These are phyloP conservation scores for Lapara coniferarum DNA, from an alignment of 2,888 invertebrate genomes.

Conservation along the genomic window DNA sequence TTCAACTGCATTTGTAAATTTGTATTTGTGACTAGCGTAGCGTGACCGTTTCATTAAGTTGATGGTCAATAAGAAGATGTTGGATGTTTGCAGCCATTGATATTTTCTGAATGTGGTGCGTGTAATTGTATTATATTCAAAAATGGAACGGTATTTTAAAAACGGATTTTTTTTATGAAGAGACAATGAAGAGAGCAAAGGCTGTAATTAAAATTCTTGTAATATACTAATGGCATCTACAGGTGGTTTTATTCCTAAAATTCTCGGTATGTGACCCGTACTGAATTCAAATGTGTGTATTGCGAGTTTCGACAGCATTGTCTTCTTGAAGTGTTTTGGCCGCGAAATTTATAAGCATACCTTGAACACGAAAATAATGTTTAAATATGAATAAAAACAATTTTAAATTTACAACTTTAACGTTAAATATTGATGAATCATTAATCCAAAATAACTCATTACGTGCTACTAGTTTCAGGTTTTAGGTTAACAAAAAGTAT, in stretches of 20 bases:
- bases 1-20: slow-evolving; percentile 22
- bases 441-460: background rate
- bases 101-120: background rate
- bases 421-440: background rate
- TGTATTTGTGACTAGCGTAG: slow-evolving; percentile 17
- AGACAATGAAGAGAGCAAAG: background rate
- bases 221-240: background rate
- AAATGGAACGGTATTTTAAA: slow-evolving; percentile 11
- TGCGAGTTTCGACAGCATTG: too few species aligned
- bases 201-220: background rate
- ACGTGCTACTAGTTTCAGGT: background rate
- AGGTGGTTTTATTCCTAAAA: background rate
- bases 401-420: background rate
- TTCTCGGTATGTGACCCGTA: too few species aligned
- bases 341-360: too few species aligned
- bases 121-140: slow-evolving; percentile 1
- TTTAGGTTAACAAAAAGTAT: background rate
- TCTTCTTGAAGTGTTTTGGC: background rate
- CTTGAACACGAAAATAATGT: too few species aligned
- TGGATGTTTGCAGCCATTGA: slow-evolving; percentile 8
- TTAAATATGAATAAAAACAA: too few species aligned
- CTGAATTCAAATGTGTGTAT: background rate
- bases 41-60: slow-evolving; percentile 29
- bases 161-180: background rate
- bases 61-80: slow-evolving; percentile 23